A percentile compares a stretch with the other conserved stretches of the same genome.
Evolutionary conservation across 2,113 vertebrate genomes (phyloP).

Genomic region (Australoheros scitulus): DNA sequence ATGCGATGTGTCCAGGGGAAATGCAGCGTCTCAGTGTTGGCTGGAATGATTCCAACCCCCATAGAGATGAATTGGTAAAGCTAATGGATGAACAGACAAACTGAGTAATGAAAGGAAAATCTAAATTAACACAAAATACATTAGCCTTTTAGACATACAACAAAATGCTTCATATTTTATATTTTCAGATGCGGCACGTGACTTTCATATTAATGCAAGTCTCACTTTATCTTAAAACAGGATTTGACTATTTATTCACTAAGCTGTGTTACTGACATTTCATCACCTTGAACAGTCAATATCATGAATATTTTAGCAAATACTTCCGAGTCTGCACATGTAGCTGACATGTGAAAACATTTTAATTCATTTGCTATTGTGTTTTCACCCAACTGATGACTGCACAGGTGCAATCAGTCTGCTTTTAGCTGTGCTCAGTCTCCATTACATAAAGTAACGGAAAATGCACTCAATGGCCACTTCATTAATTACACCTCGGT

Average conservation of each 20-base stretch:
- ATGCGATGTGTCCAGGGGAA: not conserved
- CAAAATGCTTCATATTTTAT: not conserved
- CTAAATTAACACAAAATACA: not conserved
- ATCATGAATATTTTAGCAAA: constrained; percentile 2
- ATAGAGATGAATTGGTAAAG: not conserved
- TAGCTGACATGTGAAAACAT: not conserved
- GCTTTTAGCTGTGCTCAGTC: not conserved
- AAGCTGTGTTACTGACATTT: not conserved
- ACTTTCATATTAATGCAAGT: not conserved
- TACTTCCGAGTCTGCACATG: not conserved
- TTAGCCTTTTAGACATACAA: not conserved
- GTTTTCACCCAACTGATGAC: not conserved
- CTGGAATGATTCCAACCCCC: not conserved
- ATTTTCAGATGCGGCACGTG: not conserved
- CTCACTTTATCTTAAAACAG: not conserved
- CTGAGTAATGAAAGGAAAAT: not conserved
- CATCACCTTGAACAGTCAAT: not conserved
- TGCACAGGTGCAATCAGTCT: not conserved
- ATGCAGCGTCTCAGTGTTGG: not conserved
- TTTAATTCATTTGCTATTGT: not conserved
- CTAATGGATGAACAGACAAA: not conserved
- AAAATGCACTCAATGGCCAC: not conserved
- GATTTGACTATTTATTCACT: not conserved
- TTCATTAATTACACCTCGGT: not conserved
- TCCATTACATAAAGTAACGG: not conserved